Percentiles rank a stretch among this genome's conserved stretches.
phyloP scores from a whole-genome alignment of 2,113 vertebrate species.

The Silurus meridionalis region DNA sequence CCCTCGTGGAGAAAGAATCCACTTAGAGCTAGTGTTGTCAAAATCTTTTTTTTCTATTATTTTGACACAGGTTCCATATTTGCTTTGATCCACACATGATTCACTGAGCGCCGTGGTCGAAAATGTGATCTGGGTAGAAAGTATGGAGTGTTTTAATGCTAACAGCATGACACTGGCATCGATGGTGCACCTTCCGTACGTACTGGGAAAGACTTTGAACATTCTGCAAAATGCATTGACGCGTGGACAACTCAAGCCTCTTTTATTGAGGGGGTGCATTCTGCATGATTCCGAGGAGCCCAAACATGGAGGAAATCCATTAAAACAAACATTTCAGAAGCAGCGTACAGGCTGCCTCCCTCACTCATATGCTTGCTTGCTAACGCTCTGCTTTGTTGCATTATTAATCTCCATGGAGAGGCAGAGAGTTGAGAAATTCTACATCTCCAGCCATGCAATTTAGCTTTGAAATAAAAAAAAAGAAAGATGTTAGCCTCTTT shows the following conservation, averaged over 20 bases:
- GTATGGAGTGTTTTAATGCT: neutral
- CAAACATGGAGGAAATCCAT: conserved; percentile 41
- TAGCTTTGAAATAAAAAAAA: conserved; percentile 19
- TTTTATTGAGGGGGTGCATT: neutral
- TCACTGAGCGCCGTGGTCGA: neutral
- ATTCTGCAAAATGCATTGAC: neutral
- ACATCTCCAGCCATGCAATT: conserved; percentile 35
- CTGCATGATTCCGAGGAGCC: conserved; percentile 23
- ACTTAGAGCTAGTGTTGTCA: conserved; percentile 3
- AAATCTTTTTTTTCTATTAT: neutral
- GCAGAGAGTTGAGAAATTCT: conserved; percentile 50
- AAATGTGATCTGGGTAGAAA: neutral
- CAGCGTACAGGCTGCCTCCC: conserved; percentile 24
- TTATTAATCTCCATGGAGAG: conserved; percentile 57
- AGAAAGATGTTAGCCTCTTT: conserved; percentile 15
- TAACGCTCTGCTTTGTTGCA: conserved; percentile 52
- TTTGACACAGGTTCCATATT: neutral
- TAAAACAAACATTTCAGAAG: conserved; percentile 48
- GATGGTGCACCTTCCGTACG: conserved; percentile 5
- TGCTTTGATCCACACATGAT: neutral
- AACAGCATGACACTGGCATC: too few relatives aligned
- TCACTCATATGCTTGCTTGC: conserved; percentile 22
- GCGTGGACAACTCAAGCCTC: neutral
- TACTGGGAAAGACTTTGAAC: neutral
- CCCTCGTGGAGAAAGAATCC: neutral